phyloP scores from a whole-genome alignment of 2,888 invertebrate genomes.

The Leptinotarsa haldemani region DNA sequence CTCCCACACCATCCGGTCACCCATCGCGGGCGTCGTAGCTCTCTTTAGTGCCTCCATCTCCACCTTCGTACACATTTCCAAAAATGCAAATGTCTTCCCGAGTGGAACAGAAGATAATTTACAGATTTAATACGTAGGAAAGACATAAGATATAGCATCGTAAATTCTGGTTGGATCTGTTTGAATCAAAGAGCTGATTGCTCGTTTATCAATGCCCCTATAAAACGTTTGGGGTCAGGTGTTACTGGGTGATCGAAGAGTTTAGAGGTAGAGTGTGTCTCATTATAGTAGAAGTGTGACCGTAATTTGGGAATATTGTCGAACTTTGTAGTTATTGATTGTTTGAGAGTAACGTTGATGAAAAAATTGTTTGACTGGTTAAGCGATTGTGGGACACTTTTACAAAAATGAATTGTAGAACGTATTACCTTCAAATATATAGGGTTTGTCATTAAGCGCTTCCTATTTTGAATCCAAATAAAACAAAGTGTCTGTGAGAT shows the following conservation, averaged over 20 bases:
- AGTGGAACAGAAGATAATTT: constrained; percentile 43
- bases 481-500: too few relatives aligned
- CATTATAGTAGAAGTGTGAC: background rate
- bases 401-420: too few relatives aligned
- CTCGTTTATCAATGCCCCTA: constrained; percentile 20
- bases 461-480: too few relatives aligned
- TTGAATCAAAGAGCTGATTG: constrained; percentile 18
- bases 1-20: constrained; percentile 44
- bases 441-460: too few relatives aligned
- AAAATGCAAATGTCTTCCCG: constrained; percentile 47
- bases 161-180: constrained; percentile 24
- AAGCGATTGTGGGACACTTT: too few relatives aligned
- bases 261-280: constrained; percentile 4
- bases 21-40: constrained; percentile 38
- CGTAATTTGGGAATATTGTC: background rate
- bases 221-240: constrained; percentile 9
- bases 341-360: too few relatives aligned
- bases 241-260: constrained; percentile 6
- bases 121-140: constrained; percentile 44
- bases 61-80: constrained; percentile 41
- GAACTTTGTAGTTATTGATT: too few relatives aligned
- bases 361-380: too few relatives aligned
- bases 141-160: constrained; percentile 42
- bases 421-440: too few relatives aligned
- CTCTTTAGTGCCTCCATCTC: constrained; percentile 40